Evolutionary conservation across 2,797 vertebrate species (phyloP).

Genomic region (Pempheris klunzingeri): DNA sequence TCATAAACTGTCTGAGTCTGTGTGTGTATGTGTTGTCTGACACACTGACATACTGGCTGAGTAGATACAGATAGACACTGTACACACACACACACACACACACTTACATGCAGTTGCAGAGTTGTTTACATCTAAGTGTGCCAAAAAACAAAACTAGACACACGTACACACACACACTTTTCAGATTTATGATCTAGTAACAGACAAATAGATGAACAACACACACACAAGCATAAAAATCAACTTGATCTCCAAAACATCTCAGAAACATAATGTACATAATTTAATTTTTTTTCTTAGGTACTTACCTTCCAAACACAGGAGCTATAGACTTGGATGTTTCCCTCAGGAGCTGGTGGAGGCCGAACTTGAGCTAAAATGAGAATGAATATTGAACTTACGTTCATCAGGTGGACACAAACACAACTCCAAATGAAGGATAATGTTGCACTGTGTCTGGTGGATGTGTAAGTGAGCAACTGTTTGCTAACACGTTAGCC

Average conservation of each 20-base stretch:
- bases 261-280: not conserved
- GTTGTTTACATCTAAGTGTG: not conserved
- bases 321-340: not conserved
- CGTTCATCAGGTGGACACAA: no score
- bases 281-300: no score
- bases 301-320: no score
- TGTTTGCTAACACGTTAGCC: no score
- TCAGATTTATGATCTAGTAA: not conserved
- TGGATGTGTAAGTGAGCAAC: no score
- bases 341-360: not conserved
- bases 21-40: conserved; percentile 31
- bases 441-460: no score
- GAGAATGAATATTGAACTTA: no score
- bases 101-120: not conserved
- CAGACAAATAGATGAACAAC: not conserved
- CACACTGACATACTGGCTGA: conserved; percentile 12
- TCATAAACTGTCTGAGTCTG: conserved; percentile 35
- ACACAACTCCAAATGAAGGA: no score
- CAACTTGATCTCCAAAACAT: not conserved
- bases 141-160: not conserved
- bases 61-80: not conserved
- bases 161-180: not conserved
- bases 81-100: conserved; percentile 2
- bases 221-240: not conserved
- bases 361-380: not conserved